A percentile compares a stretch with the other conserved stretches of the same genome.
Evolutionary conservation across 2,113 vertebrate genomes (phyloP).

Genomic region (Cnemophilus loriae): DNA sequence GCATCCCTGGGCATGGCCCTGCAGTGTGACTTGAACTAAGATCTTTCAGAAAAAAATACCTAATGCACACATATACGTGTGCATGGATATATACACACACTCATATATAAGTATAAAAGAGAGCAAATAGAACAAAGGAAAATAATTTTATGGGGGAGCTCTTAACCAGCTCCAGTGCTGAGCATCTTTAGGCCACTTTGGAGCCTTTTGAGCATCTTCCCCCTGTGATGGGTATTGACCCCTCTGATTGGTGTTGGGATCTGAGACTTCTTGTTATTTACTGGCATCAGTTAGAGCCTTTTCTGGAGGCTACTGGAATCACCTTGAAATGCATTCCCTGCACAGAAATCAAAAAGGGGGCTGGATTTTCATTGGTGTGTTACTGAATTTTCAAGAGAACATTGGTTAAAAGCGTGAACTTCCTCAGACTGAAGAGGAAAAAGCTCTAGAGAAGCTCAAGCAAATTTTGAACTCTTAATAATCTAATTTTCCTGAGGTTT

Average conservation of each 20-base stretch:
- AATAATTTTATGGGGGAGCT: not conserved
- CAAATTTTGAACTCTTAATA: not conserved
- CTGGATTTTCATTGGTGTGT: not conserved
- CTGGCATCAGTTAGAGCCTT: not conserved
- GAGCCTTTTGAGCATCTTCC: not conserved
- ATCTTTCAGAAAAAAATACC: not conserved
- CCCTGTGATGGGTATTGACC: not conserved
- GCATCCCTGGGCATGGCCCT: not conserved
- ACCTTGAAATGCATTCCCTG: not conserved
- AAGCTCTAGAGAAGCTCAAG: not conserved
- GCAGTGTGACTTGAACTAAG: not conserved
- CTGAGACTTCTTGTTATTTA: not conserved
- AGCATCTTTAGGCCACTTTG: not conserved
- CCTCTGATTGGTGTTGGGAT: not conserved
- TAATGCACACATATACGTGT: rapidly evolving
- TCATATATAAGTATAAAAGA: not conserved
- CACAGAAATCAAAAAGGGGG: not conserved
- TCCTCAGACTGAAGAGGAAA: not conserved
- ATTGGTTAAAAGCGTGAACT: not conserved
- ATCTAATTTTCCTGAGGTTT: not conserved
- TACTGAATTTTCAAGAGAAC: not conserved
- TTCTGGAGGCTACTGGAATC: not conserved
- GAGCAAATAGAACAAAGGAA: not conserved
- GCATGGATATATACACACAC: rapidly evolving
- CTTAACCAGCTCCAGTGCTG: not conserved